Base-by-base conservation (phyloP, 2,888 invertebrate genomes). In the Xestia ashworthii region DNA sequence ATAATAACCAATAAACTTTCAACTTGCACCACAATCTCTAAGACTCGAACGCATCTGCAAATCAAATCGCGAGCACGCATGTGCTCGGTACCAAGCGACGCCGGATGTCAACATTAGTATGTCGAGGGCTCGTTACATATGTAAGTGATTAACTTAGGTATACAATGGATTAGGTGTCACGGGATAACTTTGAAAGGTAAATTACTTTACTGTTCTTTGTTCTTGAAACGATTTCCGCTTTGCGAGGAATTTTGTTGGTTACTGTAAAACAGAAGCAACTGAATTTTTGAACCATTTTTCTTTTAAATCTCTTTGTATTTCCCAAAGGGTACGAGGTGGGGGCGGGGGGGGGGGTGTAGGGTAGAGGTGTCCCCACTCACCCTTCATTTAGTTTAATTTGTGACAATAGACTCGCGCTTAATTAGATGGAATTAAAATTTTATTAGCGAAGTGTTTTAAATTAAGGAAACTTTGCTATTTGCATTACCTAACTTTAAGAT, bases 31-130 rank as follows among this genome's bases (percentile, higher is more conserved):
- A 91, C 71, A 84, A 19, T 12, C 71, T 75, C 60, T 46, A 87
- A 80, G 76, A 85, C 84, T 87, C 89, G 87, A 88, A 90, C 92
- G 91, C 92, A 96, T 96, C 96, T 96, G 95, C 95, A 96, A 96
- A 96, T 95, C 96, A 95, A 96, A 96, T 95, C 88, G 81, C 91
- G 91, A 91, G 94, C 94, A 94, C 95, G 94, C 94, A 93, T 80
- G 81, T 74, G 66, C 83, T 19, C 67, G 50, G 83, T 67, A 81
- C 81, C 76, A 87, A 83, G 85, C 88, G 83, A 84, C 90, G 89
- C 90, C 92, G 93, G 93, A 93, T 94, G 94, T 92, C 92, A 90
- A 88, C 88, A 85, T 90, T 90, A 89, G 84, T 85, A 83, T 77
- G 76, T 81, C 60, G 74, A 83, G 73, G 48, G 76, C 67, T 85